A percentile compares a stretch with the other conserved stretches of the same genome.
These are phyloP conservation scores for Pampusana beccarii DNA, from an alignment of 2,113 vertebrate species.

Conservation along the genomic window DNA sequence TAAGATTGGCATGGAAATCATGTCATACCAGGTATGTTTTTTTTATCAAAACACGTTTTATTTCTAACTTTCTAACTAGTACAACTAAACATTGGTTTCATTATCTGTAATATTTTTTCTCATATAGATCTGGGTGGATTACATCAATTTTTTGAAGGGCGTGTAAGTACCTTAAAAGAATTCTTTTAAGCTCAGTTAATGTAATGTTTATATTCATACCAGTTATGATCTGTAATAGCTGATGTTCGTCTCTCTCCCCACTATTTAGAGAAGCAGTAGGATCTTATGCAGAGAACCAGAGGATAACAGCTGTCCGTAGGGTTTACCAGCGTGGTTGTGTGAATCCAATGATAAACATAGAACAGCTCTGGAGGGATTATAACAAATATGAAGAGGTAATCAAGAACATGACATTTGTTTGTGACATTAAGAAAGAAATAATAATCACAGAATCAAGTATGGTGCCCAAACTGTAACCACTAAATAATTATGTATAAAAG, in stretches of 20 bases:
- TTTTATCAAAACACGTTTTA: background rate
- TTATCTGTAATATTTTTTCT: constrained; percentile 61
- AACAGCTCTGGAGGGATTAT: constrained; percentile 99
- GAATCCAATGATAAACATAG: constrained; percentile 99
- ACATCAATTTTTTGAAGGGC: constrained; percentile 99
- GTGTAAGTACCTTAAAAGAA: constrained; percentile 86
- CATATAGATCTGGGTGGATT: constrained; percentile 98
- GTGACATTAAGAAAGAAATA: background rate
- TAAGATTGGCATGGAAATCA: constrained; percentile 99
- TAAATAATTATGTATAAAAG: background rate
- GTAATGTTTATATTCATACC: constrained; percentile 34
- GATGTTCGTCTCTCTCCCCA: constrained; percentile 46
- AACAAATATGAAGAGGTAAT: constrained; percentile 99
- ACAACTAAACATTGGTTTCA: constrained; percentile 35
- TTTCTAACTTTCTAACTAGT: background rate
- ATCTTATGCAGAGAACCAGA: constrained; percentile 97
- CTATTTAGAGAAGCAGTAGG: constrained; percentile 92
- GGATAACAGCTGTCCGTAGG: constrained; percentile 96
- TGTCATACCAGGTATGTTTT: constrained; percentile 95
- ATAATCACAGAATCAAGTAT: background rate
- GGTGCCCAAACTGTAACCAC: background rate
- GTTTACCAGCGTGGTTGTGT: constrained; percentile 99
- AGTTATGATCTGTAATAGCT: constrained; percentile 42
- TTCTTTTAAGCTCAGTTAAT: background rate
- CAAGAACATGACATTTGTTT: background rate